A percentile compares a stretch with the other conserved stretches of the same genome.
Conservation (phyloP, 2,113 vertebrate species). For the Sus scrofa region T2T-Sscrofa CM000815.6:112389001-112389500, state of each 20-base stretch:
- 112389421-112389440: too few species aligned
- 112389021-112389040: slow-evolving; percentile 96
- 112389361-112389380: too few species aligned
- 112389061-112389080: slow-evolving; percentile 99
- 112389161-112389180: not conserved
- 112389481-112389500: not conserved
- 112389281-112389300: too few species aligned
- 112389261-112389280: too few species aligned
- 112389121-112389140: slow-evolving; percentile 94
- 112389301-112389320: too few species aligned
- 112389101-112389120: slow-evolving; percentile 98
- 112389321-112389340: too few species aligned
- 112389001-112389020: slow-evolving; percentile 97
- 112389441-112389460: not conserved
- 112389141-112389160: not conserved
- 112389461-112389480: not conserved
- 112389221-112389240: too few species aligned
- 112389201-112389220: too few species aligned
- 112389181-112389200: not conserved
- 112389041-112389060: slow-evolving; percentile 96
- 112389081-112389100: slow-evolving; percentile 99
- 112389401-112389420: too few species aligned
- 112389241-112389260: too few species aligned
- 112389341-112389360: too few species aligned
- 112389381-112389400: too few species aligned